Percentiles rank a stretch among this genome's conserved stretches.
These are phyloP conservation scores for Neolamprologus longior DNA, from an alignment of 2,113 vertebrate species.

Conservation along the genomic window DNA sequence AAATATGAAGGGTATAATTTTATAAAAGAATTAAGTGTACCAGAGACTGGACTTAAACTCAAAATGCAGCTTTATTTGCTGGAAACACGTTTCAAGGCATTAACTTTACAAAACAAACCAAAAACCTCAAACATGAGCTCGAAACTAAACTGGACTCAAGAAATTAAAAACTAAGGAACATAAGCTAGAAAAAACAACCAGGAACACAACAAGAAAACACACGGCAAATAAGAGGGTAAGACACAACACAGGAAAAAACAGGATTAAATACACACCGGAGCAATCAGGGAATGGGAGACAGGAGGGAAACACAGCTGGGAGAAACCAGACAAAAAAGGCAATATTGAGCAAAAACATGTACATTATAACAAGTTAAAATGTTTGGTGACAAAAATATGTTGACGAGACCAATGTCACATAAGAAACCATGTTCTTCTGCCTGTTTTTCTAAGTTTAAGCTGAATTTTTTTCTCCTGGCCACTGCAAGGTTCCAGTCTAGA, in stretches of 20 bases:
- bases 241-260: rapidly evolving
- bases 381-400: background rate
- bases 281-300: rapidly evolving
- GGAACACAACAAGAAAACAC: background rate
- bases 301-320: rapidly evolving
- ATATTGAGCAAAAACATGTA: background rate
- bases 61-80: rapidly evolving
- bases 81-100: rapidly evolving
- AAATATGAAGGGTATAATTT: background rate
- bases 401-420: background rate
- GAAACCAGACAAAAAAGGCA: background rate
- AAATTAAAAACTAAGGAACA: rapidly evolving
- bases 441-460: background rate
- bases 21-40: background rate
- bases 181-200: rapidly evolving
- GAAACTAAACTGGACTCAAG: rapidly evolving
- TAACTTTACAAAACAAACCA: rapidly evolving
- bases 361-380: background rate
- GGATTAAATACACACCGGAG: rapidly evolving
- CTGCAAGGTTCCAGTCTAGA: background rate
- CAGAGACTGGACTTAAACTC: background rate
- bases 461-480: rapidly evolving
- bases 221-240: rapidly evolving
- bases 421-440: rapidly evolving
- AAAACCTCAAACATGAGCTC: background rate